Evolutionary conservation across 2,113 vertebrate genomes (phyloP), one percentile per base, ranked within the genome.

Genomic region (Arvicanthis niloticus): DNA sequence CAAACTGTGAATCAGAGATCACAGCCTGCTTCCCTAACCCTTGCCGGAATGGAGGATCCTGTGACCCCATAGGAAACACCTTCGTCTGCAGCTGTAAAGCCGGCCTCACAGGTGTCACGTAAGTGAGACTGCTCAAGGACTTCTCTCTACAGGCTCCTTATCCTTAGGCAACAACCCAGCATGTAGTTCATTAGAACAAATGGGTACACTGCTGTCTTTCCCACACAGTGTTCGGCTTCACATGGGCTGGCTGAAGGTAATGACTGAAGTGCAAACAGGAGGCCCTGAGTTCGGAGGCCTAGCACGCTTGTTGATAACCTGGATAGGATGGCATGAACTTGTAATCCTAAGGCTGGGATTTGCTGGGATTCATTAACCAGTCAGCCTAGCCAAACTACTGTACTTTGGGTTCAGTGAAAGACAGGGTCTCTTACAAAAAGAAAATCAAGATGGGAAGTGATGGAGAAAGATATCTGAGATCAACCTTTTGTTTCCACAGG

Each of bases 1-100:
- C 98, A 91, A 99, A 99, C 97, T 99, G 99, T 98, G 99, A 99
- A 97, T 99, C 99, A 0, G 99, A 99, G 98, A 99, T 99, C 95
- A 99, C 99, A 15, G 99, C 99, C 31, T 99, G 99, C 97, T 99
- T 99, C 95, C 99, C 99, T 84, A 99, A 99, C 96, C 99, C 99
- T 0, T 99, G 99, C 97, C 99, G 99, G 89, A 99, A 99, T 0
- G 98, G 99, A 62, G 99, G 99, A 1, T 98, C 99, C 0, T 99
- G 99, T 21, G 99, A 99, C 94, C 98, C 99, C 16, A 99, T 99
- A 0, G 99, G 99, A 82, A 99, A 99, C 17, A 98, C 99, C 29
- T 99, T 99, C 98, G 98, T 99, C 97, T 99, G 99, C 98, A 99
- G 97, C 97, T 99, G 99, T 98, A 99, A 99, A 98, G 98, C 98